A percentile compares a stretch with the other conserved stretches of the same genome.
Evolutionary conservation across 2,888 invertebrate species (phyloP).

Genomic region (Zhengitettix transpicula): DNA sequence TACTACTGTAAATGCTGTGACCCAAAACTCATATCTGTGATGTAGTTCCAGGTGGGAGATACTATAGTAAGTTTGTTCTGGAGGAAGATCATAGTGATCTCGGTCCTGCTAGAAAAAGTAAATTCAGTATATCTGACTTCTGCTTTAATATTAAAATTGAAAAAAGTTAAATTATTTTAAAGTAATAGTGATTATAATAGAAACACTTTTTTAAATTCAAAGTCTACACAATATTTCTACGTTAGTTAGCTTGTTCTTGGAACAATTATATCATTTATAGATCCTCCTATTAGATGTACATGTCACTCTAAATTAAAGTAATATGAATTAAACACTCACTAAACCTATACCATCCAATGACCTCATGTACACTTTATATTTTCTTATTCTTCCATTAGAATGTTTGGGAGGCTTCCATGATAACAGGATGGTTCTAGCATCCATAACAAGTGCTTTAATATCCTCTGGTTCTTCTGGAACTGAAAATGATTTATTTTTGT

Average conservation of each 20-base stretch:
- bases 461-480: constrained; percentile 25
- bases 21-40: constrained; percentile 11
- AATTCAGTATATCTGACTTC: not conserved
- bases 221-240: too few species aligned
- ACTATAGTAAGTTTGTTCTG: constrained; percentile 9
- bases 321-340: not conserved
- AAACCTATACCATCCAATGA: constrained; percentile 8
- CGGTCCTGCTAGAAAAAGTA: constrained; percentile 4
- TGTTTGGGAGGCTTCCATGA: constrained; percentile 25
- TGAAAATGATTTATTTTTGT: constrained; percentile 14
- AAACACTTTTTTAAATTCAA: too few species aligned
- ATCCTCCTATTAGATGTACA: too few species aligned
- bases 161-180: too few species aligned
- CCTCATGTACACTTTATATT: constrained; percentile 23
- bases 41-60: constrained; percentile 7
- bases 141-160: too few species aligned
- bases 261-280: too few species aligned
- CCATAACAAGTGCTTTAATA: constrained; percentile 25
- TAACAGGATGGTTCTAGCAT: constrained; percentile 23
- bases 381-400: constrained; percentile 24
- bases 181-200: too few species aligned
- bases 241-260: too few species aligned
- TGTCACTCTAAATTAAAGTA: not conserved
- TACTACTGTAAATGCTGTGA: constrained; percentile 7
- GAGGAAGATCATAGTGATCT: constrained; percentile 9